phyloP scores from a whole-genome alignment of 2,888 invertebrate genomes.

The Campaea margaritaria region DNA sequence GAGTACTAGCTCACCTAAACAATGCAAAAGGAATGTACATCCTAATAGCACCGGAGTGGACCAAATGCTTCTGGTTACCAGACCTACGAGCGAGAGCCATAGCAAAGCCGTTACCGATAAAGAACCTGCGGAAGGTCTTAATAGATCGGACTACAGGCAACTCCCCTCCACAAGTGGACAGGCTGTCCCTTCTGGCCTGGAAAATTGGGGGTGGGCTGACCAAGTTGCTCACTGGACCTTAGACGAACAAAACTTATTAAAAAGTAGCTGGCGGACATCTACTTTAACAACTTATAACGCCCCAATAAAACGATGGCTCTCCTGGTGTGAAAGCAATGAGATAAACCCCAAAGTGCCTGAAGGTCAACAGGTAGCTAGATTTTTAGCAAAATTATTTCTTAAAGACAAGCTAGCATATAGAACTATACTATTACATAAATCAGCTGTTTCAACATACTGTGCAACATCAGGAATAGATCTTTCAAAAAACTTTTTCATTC shows the following conservation, averaged over 20 bases:
- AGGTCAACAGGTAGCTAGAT: background rate
- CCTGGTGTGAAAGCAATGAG: background rate
- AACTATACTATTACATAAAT: background rate
- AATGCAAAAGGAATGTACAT: too few species aligned
- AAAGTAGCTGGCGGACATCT: slow-evolving; percentile 38
- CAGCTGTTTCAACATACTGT: slow-evolving; percentile 1
- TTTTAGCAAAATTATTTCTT: background rate
- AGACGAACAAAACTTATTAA: slow-evolving; percentile 31
- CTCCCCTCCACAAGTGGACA: background rate
- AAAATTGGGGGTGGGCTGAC: slow-evolving; percentile 40
- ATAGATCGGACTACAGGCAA: background rate
- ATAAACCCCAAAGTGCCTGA: background rate
- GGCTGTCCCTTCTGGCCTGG: slow-evolving; percentile 33
- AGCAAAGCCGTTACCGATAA: too few species aligned
- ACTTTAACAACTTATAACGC: slow-evolving; percentile 37
- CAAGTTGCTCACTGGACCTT: slow-evolving; percentile 29
- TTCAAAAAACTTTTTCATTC: background rate
- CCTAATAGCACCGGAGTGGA: too few species aligned
- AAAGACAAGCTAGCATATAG: background rate
- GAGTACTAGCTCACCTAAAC: too few species aligned
- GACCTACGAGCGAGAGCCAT: too few species aligned
- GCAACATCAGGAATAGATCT: background rate
- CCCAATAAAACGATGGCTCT: background rate
- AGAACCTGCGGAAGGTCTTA: background rate
- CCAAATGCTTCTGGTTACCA: too few species aligned